Base-by-base conservation (phyloP, 30 jellyfish, hydroid and myxozoan genomes). In the Clytia hemisphaerica region DNA sequence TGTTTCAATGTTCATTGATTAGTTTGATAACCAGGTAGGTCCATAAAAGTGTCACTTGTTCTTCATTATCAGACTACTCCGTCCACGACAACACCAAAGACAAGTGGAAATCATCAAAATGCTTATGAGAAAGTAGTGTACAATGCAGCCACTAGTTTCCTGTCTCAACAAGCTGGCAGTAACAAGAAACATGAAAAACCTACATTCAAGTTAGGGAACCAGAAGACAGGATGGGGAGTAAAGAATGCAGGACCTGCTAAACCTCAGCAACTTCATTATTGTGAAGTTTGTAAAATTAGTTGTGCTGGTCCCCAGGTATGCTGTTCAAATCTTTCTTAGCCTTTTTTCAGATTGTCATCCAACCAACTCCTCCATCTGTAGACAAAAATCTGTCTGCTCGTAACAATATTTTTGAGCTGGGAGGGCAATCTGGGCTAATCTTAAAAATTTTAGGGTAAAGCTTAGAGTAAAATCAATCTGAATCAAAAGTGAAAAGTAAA, bases 291-390 rank as follows among this genome's bases (percentile, higher is more conserved):
- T 72, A 89, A 89, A 48, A 89, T 89, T 50, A 89, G 98, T 50
- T 89, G 98, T 71, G 98, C 98, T 25, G 98, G 96, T 9, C 93
- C 94, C 10, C 76, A 61, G 96, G 96, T 86, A 34, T 69, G 72
- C 4, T 46, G 31, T 63, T 63, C n/a, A 15, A 14, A 27, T 22
- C 27, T 10, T 7, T 51, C 66, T 51, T 15, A 51, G 15, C 22
- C 66, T 21, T 51, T 15, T 51, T 51, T n/a, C 18, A 18, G 53
- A 12, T 42, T 42, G 22, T 10, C 27, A 15, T 10, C 12, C 22
- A 21, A 51, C 27, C 27, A 51, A 15, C 32, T 51, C 22, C 18
- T 42, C 53, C 53, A 10, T 42, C 15, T n/a, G n/a, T n/a, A n/a
- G n/a, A n/a, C n/a, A n/a, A n/a, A n/a, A n/a, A n/a, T n/a, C n/a